A percentile compares a stretch with the other conserved stretches of the same genome.
phyloP scores from a whole-genome alignment of 2,888 invertebrate species.

The Lissonota sp. region DNA sequence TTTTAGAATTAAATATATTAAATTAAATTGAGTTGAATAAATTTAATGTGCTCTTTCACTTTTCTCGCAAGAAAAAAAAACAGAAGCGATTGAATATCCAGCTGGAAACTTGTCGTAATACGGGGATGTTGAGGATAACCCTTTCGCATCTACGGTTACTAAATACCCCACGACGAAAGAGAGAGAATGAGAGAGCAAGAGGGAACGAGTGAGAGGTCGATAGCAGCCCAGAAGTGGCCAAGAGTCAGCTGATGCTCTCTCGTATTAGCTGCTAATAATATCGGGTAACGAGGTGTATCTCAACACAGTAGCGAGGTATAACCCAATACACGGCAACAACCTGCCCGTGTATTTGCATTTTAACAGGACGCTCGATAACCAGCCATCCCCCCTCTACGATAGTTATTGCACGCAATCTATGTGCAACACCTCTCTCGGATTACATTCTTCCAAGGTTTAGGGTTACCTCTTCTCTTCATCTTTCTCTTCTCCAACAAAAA shows the following conservation, averaged over 20 bases:
- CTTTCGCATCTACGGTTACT: constrained; percentile 71
- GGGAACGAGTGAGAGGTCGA: background rate
- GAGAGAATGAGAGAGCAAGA: constrained; percentile 1
- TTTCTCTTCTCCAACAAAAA: background rate
- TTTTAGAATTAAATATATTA: too few relatives aligned
- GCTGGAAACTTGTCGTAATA: constrained; percentile 16
- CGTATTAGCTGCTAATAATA: constrained; percentile 76
- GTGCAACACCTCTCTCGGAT: constrained; percentile 45
- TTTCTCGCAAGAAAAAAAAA: background rate
- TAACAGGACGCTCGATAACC: constrained; percentile 36
- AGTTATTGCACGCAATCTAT: constrained; percentile 41
- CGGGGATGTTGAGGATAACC: constrained; percentile 43
- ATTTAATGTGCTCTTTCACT: background rate
- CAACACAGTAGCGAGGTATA: constrained; percentile 68
- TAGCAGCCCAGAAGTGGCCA: background rate
- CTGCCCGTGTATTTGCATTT: constrained; percentile 24
- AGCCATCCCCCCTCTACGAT: constrained; percentile 12
- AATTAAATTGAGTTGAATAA: too few relatives aligned
- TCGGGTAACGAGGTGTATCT: constrained; percentile 72
- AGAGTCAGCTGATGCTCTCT: constrained; percentile 50
- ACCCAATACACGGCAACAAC: constrained; percentile 37
- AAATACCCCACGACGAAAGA: constrained; percentile 66
- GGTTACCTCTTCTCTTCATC: constrained; percentile 39
- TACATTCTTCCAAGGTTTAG: constrained; percentile 60
- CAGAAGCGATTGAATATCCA: background rate